A percentile compares a stretch with the other conserved stretches of the same genome.
phyloP scores from a whole-genome alignment of 2,113 vertebrate genomes.

The Amblyornis subalaris region DNA sequence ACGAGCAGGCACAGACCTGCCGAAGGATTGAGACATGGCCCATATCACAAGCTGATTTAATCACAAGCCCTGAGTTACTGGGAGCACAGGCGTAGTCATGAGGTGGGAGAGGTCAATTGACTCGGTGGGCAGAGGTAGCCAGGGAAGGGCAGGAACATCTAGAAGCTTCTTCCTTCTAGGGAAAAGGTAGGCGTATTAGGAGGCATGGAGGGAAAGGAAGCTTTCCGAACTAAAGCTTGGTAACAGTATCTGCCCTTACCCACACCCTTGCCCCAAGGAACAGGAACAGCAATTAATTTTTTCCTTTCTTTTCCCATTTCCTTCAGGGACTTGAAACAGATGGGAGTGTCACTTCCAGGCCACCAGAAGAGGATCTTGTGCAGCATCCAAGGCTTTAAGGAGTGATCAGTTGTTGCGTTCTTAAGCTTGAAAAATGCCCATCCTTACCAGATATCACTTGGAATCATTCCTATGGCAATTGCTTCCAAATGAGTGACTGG shows the following conservation, averaged over 20 bases:
- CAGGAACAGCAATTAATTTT: background rate
- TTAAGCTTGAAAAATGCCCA: background rate
- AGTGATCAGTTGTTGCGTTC: constrained; percentile 26
- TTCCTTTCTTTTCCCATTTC: background rate
- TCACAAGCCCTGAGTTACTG: background rate
- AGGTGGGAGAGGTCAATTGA: background rate
- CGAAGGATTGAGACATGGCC: background rate
- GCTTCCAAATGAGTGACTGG: constrained; percentile 56
- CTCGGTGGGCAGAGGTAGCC: background rate
- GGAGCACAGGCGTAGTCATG: background rate
- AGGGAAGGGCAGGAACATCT: background rate
- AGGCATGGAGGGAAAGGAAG: background rate
- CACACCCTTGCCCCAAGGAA: background rate
- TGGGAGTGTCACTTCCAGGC: constrained; percentile 75
- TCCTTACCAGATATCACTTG: constrained; percentile 34
- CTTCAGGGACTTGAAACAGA: constrained; percentile 75
- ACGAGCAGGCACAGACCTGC: background rate
- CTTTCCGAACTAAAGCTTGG: background rate
- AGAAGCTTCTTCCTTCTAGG: background rate
- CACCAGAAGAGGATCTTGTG: constrained; percentile 80
- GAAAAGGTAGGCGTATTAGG: background rate
- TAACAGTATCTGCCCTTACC: background rate
- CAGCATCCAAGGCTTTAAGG: constrained; percentile 80
- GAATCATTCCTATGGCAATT: constrained; percentile 51
- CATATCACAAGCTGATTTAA: background rate